Conservation (phyloP, 2,888 invertebrate species). For the Agrochola circellaris region DNA sequence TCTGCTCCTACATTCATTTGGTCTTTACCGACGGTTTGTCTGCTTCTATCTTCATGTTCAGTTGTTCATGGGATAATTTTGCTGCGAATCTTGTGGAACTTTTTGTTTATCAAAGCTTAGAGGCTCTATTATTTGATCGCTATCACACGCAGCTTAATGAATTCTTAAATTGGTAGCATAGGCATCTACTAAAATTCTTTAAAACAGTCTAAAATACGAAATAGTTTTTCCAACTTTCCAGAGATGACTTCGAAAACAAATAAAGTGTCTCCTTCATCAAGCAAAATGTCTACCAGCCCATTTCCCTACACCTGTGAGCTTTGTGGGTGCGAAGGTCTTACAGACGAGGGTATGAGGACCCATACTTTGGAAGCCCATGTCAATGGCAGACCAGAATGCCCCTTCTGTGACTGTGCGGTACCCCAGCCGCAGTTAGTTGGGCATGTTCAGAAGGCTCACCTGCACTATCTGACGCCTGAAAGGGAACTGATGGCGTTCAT, state of each 20-base stretch:
- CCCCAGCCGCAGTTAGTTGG: conserved; percentile 94
- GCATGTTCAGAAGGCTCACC: conserved; percentile 96
- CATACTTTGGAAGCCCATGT: conserved; percentile 95
- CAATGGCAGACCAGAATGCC: conserved; percentile 94
- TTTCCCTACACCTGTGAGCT: conserved; percentile 94
- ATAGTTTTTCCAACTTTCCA: conserved; percentile 14
- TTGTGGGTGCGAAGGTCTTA: conserved; percentile 95
- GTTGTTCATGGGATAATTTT: neutral
- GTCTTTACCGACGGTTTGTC: neutral
- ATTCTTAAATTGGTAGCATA: neutral
- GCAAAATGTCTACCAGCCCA: conserved; percentile 85
- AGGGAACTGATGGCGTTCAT: conserved; percentile 94
- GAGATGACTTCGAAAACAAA: conserved; percentile 59
- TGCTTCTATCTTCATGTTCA: neutral
- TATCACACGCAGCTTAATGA: neutral
- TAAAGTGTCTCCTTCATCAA: conserved; percentile 61
- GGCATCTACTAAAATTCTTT: neutral
- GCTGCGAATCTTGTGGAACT: neutral
- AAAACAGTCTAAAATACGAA: neutral
- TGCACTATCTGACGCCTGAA: conserved; percentile 95
- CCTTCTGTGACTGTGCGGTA: conserved; percentile 95
- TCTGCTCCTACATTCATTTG: neutral
- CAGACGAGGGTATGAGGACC: conserved; percentile 94
- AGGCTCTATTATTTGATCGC: neutral
- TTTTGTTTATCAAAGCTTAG: neutral